These are phyloP conservation scores for Brachionus plicatilis DNA, from an alignment of 1,140 invertebrate genomes.

Conservation along the genomic window DNA sequence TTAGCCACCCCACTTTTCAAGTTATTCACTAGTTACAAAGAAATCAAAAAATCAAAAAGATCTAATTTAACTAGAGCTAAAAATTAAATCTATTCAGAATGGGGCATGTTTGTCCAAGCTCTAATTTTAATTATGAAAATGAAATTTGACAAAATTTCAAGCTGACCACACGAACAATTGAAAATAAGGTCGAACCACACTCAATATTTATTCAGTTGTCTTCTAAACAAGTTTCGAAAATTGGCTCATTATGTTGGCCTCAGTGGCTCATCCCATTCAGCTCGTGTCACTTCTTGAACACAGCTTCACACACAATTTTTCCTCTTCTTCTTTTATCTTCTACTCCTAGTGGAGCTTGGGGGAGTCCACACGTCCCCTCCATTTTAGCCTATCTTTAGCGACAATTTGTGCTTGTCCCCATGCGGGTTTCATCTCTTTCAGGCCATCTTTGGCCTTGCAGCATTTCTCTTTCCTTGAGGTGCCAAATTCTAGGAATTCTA, in stretches of 20 bases:
- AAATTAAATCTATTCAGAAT: not conserved
- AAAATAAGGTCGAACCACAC: slow-evolving; percentile 5
- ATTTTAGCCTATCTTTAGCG: too few relatives aligned
- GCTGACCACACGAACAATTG: not conserved
- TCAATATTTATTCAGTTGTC: slow-evolving; percentile 12
- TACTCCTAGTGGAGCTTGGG: too few relatives aligned
- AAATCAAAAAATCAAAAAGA: too few relatives aligned
- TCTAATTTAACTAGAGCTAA: not conserved
- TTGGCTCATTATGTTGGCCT: not conserved
- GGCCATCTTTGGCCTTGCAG: too few relatives aligned
- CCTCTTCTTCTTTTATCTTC: too few relatives aligned
- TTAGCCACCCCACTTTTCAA: too few relatives aligned
- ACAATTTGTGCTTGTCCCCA: too few relatives aligned
- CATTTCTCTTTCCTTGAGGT: too few relatives aligned
- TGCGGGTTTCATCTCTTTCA: too few relatives aligned
- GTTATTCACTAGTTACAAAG: too few relatives aligned
- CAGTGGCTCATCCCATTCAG: not conserved
- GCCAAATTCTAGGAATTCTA: too few relatives aligned
- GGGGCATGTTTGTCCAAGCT: not conserved
- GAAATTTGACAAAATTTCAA: slow-evolving; percentile 14
- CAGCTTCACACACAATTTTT: not conserved
- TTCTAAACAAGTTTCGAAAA: not conserved
- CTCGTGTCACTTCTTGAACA: not conserved
- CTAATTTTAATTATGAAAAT: slow-evolving; percentile 2
- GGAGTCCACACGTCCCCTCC: too few relatives aligned